Base-by-base conservation (phyloP, 2,888 invertebrate genomes). In the Margaritifera margaritifera region DNA sequence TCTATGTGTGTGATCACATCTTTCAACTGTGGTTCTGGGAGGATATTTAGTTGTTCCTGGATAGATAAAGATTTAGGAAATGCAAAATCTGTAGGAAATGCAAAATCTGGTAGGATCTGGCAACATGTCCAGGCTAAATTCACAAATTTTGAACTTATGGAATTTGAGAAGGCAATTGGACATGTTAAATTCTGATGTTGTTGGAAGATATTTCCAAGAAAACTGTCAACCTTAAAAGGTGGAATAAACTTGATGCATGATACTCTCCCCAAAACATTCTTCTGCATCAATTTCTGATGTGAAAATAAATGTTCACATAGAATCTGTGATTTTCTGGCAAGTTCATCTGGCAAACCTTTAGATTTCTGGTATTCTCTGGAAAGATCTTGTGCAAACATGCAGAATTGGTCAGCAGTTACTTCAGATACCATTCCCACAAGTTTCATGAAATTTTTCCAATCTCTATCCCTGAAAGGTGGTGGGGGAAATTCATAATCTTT, bases 361-460 rank as follows among this genome's bases (percentile, higher is more conserved):
- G 18, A 18, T 19, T 66, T 62, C 6, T 62, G 57, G 22, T 6
- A 3, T 50, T 64, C 68, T 60, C 31, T 31, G 31, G 31, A 31
- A 31, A 76, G 55, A 25, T 64, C 42, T 24, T 31, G 19, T 4
- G 74, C 74, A 73, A 75, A 79, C 1, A 57, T 18, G 15, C 77
- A 15, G 1, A 77, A 53, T 64, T 74, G 62, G 18, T 66, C 56
- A 24, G 64, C 64, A 3, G 70, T 64, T 2, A 74, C 59, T 20
- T 69, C n/a, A 4, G 50, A 59, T 25, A 63, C 65, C 51, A 79
- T 58, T 20, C 77, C 79, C n/a, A 71, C 64, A 5, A 60, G 19
- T 6, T 55, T 25, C 60, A 79, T 56, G 22, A 79, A 77, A 11
- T 24, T 1, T 5, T 42, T 52, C 78, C 78, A 78, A 24, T 60